Evolutionary conservation across 2,888 invertebrate genomes (phyloP).

Genomic region (Plebejus argus): DNA sequence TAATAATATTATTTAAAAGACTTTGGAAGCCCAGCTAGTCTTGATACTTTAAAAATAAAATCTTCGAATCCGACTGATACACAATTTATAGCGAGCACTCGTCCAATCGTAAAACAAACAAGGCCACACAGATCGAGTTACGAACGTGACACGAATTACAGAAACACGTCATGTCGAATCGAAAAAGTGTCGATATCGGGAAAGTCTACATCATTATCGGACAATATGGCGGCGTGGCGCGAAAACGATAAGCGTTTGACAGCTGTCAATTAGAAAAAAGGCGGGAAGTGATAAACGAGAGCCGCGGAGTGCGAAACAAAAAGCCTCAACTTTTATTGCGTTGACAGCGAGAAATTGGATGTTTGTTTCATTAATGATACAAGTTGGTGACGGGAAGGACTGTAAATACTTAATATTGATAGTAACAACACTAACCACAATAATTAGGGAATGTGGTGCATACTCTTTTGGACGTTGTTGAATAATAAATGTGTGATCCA

Average conservation of each 20-base stretch:
- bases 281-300: conserved; percentile 59
- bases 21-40: background rate
- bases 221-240: conserved; percentile 60
- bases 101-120: conserved; percentile 37
- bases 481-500: background rate
- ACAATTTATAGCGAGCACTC: conserved; percentile 26
- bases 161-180: conserved; percentile 40
- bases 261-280: conserved; percentile 74
- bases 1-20: background rate
- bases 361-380: conserved; percentile 40
- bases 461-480: background rate
- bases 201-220: conserved; percentile 53
- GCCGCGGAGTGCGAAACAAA: conserved; percentile 43
- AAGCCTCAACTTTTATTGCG: conserved; percentile 44
- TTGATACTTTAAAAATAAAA: conserved; percentile 2
- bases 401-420: background rate
- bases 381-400: conserved; percentile 34
- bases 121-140: conserved; percentile 37
- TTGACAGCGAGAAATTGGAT: conserved; percentile 41
- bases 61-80: background rate
- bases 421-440: background rate
- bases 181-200: conserved; percentile 38
- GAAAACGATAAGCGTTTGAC: conserved; percentile 70
- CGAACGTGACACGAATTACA: conserved; percentile 36
- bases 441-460: background rate